These are phyloP conservation scores for Bubo scandiacus DNA, from an alignment of 2,113 vertebrate species.

Conservation along the genomic window DNA sequence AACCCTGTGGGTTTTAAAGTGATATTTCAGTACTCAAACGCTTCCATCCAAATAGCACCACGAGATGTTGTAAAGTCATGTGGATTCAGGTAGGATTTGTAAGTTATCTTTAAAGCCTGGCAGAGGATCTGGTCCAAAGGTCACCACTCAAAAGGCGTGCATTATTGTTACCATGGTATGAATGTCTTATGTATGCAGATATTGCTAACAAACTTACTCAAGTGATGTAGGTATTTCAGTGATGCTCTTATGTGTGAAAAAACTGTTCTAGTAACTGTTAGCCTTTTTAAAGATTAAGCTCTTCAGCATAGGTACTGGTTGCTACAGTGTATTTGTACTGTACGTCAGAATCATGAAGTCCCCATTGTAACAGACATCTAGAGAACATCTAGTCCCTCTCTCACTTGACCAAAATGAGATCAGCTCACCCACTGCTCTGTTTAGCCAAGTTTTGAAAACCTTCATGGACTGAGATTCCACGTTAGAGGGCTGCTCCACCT, in stretches of 20 bases:
- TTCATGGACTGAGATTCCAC: background rate
- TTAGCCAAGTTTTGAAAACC: background rate
- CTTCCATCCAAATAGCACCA: background rate
- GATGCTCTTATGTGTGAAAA: background rate
- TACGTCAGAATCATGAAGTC: background rate
- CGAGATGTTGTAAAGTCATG: background rate
- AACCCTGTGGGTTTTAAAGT: background rate
- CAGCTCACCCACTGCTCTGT: background rate
- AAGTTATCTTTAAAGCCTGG: background rate
- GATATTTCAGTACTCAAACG: background rate
- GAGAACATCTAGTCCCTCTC: background rate
- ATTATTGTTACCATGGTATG: background rate
- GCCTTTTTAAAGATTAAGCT: background rate
- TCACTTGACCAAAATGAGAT: background rate
- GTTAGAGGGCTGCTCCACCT: background rate
- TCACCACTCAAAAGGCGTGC: background rate
- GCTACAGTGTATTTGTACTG: background rate
- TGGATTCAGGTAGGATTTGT: background rate
- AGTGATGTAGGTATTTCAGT: background rate
- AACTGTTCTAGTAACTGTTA: background rate
- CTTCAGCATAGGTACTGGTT: background rate
- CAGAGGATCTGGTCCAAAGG: background rate
- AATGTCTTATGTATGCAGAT: background rate
- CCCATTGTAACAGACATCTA: background rate
- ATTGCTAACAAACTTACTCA: background rate